Conservation (phyloP, 2,888 invertebrate species). For the Liodrosophila aerea region DNA sequence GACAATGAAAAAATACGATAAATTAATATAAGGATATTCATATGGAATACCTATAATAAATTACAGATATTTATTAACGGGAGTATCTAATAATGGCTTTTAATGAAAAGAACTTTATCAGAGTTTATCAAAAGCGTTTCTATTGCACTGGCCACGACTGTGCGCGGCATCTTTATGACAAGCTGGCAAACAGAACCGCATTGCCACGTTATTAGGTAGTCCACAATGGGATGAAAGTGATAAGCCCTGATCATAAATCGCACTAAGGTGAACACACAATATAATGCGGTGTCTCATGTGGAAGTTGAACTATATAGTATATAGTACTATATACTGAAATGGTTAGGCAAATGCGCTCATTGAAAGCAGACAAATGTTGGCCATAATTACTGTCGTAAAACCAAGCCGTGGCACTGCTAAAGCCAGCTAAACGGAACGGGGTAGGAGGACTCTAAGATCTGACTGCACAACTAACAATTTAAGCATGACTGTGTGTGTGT, state of each 20-base stretch:
- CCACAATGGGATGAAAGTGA: conserved; percentile 9
- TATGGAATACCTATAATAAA: no score
- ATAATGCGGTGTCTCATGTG: no score
- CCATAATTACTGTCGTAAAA: conserved; percentile 31
- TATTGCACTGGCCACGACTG: not conserved
- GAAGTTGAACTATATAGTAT: not conserved
- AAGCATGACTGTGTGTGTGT: no score
- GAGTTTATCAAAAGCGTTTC: not conserved
- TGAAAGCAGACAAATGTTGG: conserved; percentile 39
- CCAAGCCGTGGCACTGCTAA: conserved; percentile 4
- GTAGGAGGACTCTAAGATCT: conserved; percentile 1
- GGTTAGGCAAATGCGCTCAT: conserved; percentile 20
- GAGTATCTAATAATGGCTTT: no score
- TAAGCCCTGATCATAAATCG: conserved; percentile 14
- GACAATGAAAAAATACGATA: not conserved
- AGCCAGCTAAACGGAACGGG: conserved; percentile 29
- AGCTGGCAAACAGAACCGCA: conserved; percentile 2
- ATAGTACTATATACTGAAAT: not conserved
- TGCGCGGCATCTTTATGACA: conserved; percentile 1
- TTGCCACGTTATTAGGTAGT: conserved; percentile 10
- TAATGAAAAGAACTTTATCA: no score
- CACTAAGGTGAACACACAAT: conserved; percentile 3
- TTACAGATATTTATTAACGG: no score
- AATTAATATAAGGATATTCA: no score
- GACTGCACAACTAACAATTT: no score